phyloP scores from a whole-genome alignment of 92 coral and sea anemone species.

The Actinernus sp. region DNA sequence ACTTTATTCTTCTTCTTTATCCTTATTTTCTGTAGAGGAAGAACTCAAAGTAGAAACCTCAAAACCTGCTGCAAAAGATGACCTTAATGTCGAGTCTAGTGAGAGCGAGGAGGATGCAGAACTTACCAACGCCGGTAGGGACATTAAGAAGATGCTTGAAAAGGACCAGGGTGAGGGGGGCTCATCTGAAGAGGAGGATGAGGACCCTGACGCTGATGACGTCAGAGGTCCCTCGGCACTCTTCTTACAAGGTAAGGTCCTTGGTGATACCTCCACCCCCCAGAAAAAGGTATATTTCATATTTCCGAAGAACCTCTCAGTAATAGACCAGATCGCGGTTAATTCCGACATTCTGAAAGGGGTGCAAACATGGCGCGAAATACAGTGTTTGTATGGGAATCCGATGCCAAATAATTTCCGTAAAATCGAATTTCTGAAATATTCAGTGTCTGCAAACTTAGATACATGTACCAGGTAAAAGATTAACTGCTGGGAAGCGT shows the following conservation, averaged over 20 bases:
- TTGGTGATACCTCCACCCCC: too few species aligned
- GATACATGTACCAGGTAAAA: too few species aligned
- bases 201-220: conserved; percentile 90
- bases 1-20: background rate
- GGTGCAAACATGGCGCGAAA: too few species aligned
- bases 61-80: conserved; percentile 93
- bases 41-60: conserved; percentile 52
- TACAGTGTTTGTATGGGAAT: too few species aligned
- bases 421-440: too few species aligned
- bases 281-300: too few species aligned
- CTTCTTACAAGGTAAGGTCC: conserved; percentile 85
- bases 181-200: conserved; percentile 84
- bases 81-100: conserved; percentile 88
- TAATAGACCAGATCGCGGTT: too few species aligned
- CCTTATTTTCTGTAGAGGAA: conserved; percentile 31
- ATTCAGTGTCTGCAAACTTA: too few species aligned
- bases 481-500: too few species aligned
- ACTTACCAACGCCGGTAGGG: conserved; percentile 89
- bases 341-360: too few species aligned
- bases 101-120: conserved; percentile 97
- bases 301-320: too few species aligned
- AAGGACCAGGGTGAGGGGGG: conserved; percentile 84
- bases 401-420: too few species aligned
- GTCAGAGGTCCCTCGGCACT: conserved; percentile 90
- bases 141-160: conserved; percentile 87